Conservation (phyloP, 2,797 vertebrate species). For the Myotis vivesi region DNA sequence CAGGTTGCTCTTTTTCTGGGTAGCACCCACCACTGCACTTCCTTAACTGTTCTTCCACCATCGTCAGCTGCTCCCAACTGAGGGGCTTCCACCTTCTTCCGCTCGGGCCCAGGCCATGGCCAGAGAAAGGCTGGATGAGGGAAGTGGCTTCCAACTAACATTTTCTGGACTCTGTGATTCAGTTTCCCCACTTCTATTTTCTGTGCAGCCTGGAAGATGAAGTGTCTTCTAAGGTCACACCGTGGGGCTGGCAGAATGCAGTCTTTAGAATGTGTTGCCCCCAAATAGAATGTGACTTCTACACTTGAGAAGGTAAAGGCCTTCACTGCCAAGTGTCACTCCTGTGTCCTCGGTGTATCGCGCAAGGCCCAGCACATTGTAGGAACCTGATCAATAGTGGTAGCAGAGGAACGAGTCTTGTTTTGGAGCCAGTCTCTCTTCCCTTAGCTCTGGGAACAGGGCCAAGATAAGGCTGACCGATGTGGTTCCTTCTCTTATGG, state of each 20-base stretch:
- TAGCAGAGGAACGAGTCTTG: background rate
- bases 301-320: background rate
- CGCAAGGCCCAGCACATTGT: rapidly evolving
- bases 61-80: background rate
- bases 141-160: background rate
- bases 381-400: background rate
- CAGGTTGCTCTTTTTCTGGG: background rate
- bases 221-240: background rate
- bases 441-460: background rate
- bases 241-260: background rate
- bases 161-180: background rate
- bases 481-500: background rate
- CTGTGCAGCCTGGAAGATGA: background rate
- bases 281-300: background rate
- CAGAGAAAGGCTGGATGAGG: background rate
- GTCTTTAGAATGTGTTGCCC: background rate
- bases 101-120: background rate
- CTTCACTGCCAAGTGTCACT: rapidly evolving
- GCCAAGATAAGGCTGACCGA: background rate
- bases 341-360: rapidly evolving
- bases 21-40: background rate
- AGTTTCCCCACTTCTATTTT: background rate
- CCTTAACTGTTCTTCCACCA: background rate
- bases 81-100: background rate
- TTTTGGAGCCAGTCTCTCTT: background rate